These are phyloP conservation scores for Erythrocebus patas DNA, from an alignment of 2,113 vertebrate genomes.

Conservation along the genomic window DNA sequence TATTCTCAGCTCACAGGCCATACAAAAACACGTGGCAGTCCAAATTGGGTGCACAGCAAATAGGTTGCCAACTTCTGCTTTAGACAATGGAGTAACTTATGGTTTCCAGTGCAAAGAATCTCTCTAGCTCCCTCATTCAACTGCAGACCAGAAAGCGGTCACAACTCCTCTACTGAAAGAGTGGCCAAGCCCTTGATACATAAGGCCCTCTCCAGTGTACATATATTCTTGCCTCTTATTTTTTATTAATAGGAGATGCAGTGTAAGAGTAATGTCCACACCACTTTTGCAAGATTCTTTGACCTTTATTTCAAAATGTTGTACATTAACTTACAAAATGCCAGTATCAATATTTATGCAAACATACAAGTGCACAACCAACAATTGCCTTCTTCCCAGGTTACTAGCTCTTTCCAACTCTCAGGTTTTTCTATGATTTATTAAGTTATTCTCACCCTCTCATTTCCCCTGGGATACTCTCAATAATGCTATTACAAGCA, in stretches of 20 bases:
- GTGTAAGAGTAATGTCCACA: neutral
- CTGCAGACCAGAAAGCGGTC: neutral
- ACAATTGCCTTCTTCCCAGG: neutral
- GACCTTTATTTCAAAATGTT: neutral
- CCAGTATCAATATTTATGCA: neutral
- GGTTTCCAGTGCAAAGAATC: neutral
- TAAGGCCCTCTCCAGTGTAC: neutral
- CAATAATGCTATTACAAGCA: neutral
- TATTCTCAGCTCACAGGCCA: neutral
- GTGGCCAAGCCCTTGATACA: neutral
- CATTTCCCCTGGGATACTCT: neutral
- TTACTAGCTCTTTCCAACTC: neutral
- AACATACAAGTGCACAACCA: neutral
- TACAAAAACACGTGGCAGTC: neutral
- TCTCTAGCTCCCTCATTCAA: neutral
- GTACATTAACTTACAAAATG: neutral
- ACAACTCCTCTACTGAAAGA: neutral
- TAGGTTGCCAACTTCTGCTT: neutral
- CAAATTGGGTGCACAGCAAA: neutral
- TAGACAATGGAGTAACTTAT: neutral
- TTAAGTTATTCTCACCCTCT: neutral
- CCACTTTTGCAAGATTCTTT: neutral
- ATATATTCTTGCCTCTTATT: neutral
- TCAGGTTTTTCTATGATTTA: neutral
- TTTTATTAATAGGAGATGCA: neutral